Evolutionary conservation across 1,140 invertebrate species (phyloP).

Genomic region (Drosophila trapezifrons): DNA sequence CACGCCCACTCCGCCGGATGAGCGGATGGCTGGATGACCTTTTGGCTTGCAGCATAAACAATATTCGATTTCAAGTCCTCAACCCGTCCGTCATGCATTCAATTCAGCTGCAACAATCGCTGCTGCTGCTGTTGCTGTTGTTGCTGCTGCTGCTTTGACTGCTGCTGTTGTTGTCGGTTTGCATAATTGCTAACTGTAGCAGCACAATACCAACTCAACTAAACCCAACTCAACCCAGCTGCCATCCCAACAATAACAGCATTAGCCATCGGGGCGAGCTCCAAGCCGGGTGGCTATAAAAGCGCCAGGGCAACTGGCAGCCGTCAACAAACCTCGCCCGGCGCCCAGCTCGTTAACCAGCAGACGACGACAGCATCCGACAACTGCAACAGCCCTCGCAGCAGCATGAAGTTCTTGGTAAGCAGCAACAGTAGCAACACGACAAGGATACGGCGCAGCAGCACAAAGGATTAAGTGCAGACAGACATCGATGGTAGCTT

Average conservation of each 20-base stretch:
- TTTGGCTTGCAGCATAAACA: slow-evolving; percentile 61
- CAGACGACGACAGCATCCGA: slow-evolving; percentile 14
- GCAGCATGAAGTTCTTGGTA: slow-evolving; percentile 71
- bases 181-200: slow-evolving; percentile 79
- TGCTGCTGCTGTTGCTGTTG: slow-evolving; percentile 29
- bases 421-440: slow-evolving; percentile 19
- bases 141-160: slow-evolving; percentile 18
- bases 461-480: slow-evolving; percentile 18
- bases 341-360: slow-evolving; percentile 35
- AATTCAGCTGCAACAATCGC: slow-evolving; percentile 61
- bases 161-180: slow-evolving; percentile 48
- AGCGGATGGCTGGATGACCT: slow-evolving; percentile 53
- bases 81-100: slow-evolving; percentile 66
- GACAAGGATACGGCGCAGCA: not conserved
- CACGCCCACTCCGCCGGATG: slow-evolving; percentile 58
- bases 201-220: slow-evolving; percentile 51
- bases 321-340: slow-evolving; percentile 58
- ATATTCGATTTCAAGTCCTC: slow-evolving; percentile 67
- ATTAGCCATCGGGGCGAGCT: slow-evolving; percentile 1
- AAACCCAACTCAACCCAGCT: slow-evolving; percentile 9
- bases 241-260: slow-evolving; percentile 2
- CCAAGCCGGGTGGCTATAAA: slow-evolving; percentile 56
- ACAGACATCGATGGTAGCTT: not conserved
- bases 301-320: slow-evolving; percentile 42
- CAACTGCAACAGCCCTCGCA: not conserved